A percentile compares a stretch with the other conserved stretches of the same genome.
phyloP scores from a whole-genome alignment of 2,888 invertebrate genomes.

The Brachycybe producta region DNA sequence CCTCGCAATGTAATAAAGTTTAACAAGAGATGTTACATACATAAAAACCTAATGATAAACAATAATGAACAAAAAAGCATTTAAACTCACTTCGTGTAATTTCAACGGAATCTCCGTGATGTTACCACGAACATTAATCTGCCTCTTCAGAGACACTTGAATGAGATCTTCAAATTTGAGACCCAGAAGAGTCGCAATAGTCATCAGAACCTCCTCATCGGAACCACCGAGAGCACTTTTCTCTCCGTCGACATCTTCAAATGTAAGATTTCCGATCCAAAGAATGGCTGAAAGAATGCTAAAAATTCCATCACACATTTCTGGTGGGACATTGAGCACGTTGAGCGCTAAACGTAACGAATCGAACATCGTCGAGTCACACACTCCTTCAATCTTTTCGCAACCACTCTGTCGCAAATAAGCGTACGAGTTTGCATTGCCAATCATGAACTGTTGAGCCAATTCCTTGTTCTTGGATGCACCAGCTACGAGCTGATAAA shows the following conservation, averaged over 20 bases:
- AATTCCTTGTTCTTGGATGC: slow-evolving; percentile 56
- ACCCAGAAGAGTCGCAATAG: slow-evolving; percentile 59
- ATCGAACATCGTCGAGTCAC: slow-evolving; percentile 59
- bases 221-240: slow-evolving; percentile 54
- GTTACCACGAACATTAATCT: slow-evolving; percentile 84
- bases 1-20: too few relatives aligned
- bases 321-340: slow-evolving; percentile 69
- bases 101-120: slow-evolving; percentile 84
- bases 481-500: slow-evolving; percentile 79
- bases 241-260: slow-evolving; percentile 79
- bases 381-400: slow-evolving; percentile 49
- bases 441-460: slow-evolving; percentile 51
- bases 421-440: slow-evolving; percentile 60
- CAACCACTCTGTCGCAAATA: slow-evolving; percentile 62
- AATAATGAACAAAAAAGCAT: too few relatives aligned
- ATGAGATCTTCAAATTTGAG: slow-evolving; percentile 58
- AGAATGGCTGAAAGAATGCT: slow-evolving; percentile 74
- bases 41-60: too few relatives aligned
- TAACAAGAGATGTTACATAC: too few relatives aligned
- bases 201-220: slow-evolving; percentile 56
- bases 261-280: slow-evolving; percentile 78
- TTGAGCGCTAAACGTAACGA: slow-evolving; percentile 76
- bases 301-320: slow-evolving; percentile 78
- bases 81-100: slow-evolving; percentile 53
- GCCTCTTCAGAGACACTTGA: slow-evolving; percentile 58